Evolutionary conservation across 2,888 invertebrate species (phyloP).

Genomic region (Acanthopleura granulata): DNA sequence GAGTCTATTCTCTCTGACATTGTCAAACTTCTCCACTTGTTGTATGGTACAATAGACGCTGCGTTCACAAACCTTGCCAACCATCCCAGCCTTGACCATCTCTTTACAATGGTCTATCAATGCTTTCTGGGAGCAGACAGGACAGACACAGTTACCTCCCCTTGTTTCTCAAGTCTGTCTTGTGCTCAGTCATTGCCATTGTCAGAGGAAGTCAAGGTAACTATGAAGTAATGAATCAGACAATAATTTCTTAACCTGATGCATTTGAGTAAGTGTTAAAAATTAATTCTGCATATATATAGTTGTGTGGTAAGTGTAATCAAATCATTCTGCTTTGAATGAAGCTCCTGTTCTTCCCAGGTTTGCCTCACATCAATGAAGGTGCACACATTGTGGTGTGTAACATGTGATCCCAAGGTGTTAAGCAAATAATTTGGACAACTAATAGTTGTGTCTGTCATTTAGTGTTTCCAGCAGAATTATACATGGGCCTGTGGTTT

Average conservation of each 20-base stretch:
- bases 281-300: too few relatives aligned
- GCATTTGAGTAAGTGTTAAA: too few relatives aligned
- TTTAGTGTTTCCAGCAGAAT: too few relatives aligned
- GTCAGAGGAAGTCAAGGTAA: constrained; percentile 24
- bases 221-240: background rate
- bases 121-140: constrained; percentile 27
- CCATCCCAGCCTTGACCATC: constrained; percentile 76
- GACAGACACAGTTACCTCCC: constrained; percentile 25
- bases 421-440: too few relatives aligned
- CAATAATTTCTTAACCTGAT: too few relatives aligned
- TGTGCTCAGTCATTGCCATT: constrained; percentile 25
- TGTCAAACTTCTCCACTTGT: constrained; percentile 49
- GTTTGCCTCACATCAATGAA: too few relatives aligned
- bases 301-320: too few relatives aligned
- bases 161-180: background rate
- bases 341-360: too few relatives aligned
- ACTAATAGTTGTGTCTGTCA: too few relatives aligned
- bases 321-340: too few relatives aligned
- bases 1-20: constrained; percentile 33
- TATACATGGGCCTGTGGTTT: background rate
- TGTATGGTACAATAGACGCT: constrained; percentile 62
- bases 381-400: too few relatives aligned
- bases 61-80: constrained; percentile 73
- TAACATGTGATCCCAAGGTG: too few relatives aligned
- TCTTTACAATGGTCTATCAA: constrained; percentile 71